These are phyloP conservation scores for Flexamia atlantica DNA, from an alignment of 2,888 invertebrate genomes.

Conservation along the genomic window DNA sequence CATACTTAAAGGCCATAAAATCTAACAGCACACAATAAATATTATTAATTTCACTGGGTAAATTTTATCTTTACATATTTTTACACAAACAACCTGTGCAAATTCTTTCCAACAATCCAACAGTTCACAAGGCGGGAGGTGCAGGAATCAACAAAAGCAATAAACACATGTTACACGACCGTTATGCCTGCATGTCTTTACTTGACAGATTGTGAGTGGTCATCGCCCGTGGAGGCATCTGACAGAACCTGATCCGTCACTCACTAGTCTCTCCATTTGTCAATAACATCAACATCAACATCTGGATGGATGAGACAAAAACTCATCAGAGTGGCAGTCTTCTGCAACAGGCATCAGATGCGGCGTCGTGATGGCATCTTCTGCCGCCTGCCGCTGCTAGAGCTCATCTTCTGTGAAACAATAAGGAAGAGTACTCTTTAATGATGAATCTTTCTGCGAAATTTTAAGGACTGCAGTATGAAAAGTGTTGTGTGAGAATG, in stretches of 20 bases:
- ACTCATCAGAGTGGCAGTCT: not conserved
- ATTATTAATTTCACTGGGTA: no score
- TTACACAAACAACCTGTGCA: no score
- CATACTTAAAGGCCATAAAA: no score
- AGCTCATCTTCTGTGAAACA: conserved; percentile 1
- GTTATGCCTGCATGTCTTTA: not conserved
- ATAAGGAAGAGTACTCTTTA: not conserved
- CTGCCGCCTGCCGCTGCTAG: not conserved
- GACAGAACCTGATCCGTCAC: not conserved
- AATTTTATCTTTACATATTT: no score
- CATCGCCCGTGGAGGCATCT: not conserved
- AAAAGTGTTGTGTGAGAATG: no score
- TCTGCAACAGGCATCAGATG: not conserved
- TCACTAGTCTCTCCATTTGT: conserved; percentile 1
- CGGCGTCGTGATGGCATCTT: not conserved
- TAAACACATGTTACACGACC: no score
- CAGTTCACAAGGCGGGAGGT: no score
- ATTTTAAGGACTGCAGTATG: not conserved
- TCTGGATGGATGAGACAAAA: not conserved
- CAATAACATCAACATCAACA: conserved; percentile 11
- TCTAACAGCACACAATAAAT: no score
- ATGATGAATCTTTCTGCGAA: not conserved
- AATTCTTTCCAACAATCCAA: no score
- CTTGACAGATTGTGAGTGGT: not conserved
- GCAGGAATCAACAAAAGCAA: no score